These are phyloP conservation scores for Axinella damicornis DNA, from an alignment of 37 sponge, comb jelly and placozoan species.

Conservation along the genomic window DNA sequence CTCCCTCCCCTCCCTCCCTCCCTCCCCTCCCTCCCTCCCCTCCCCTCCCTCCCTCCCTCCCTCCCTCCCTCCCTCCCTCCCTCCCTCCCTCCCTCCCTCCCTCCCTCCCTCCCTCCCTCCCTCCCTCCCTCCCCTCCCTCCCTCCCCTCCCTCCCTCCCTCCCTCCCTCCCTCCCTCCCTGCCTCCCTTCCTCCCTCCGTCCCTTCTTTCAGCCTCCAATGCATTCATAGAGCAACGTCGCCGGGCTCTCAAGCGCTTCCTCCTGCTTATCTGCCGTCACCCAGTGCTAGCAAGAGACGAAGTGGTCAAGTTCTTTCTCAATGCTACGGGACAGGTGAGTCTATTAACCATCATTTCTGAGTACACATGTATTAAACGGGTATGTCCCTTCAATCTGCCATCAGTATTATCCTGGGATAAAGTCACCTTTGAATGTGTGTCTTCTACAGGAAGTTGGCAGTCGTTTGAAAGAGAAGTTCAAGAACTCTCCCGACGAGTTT, in stretches of 20 bases:
- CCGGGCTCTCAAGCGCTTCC: slow-evolving; percentile 71
- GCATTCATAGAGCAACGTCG: slow-evolving; percentile 79
- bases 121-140: background rate
- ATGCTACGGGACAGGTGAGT: slow-evolving; percentile 67
- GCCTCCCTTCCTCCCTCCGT: too few species aligned
- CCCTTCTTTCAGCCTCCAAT: background rate
- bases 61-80: too few species aligned
- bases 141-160: background rate
- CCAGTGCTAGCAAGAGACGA: slow-evolving; percentile 83
- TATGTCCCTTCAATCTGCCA: too few species aligned
- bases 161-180: background rate
- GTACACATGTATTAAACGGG: too few species aligned
- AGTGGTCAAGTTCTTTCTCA: slow-evolving; percentile 80
- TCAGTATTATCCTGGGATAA: too few species aligned
- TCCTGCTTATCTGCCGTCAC: slow-evolving; percentile 84
- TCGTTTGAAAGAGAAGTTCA: slow-evolving; percentile 82
- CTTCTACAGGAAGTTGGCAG: slow-evolving; percentile 59
- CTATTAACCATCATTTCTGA: too few species aligned
- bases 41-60: too few species aligned
- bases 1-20: too few species aligned
- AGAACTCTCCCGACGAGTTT: slow-evolving; percentile 72
- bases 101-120: too few species aligned
- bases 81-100: too few species aligned
- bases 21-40: too few species aligned
- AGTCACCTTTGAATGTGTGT: too few species aligned